phyloP scores from a whole-genome alignment of 2,113 vertebrate genomes.

The Leptosomus discolor region DNA sequence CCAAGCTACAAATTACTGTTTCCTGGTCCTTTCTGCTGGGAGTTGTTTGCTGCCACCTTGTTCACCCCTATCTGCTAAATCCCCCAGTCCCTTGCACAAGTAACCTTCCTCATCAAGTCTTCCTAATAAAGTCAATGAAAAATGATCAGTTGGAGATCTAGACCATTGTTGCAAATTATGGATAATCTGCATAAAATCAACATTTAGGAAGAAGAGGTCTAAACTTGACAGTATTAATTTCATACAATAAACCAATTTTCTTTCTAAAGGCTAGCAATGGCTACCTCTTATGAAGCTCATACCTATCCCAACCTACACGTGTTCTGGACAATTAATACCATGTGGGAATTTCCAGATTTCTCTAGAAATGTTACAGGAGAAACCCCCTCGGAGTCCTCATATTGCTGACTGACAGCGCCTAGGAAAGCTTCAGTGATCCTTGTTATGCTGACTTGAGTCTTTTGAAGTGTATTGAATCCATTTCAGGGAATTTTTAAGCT shows the following conservation, averaged over 20 bases:
- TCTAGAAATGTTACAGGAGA: background rate
- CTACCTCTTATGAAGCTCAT: background rate
- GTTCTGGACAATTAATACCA: background rate
- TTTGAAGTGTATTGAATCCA: background rate
- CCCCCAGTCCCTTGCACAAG: background rate
- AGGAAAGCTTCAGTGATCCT: background rate
- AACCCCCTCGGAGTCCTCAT: background rate
- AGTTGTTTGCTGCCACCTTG: background rate
- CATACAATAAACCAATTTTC: background rate
- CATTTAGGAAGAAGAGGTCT: background rate
- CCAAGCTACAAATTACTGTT: background rate
- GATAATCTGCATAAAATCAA: background rate
- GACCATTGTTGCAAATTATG: background rate
- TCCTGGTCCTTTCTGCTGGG: background rate
- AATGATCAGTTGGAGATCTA: background rate
- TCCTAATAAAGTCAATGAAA: background rate
- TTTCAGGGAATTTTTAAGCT: background rate
- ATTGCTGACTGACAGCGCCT: background rate
- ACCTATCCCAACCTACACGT: background rate
- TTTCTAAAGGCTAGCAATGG: background rate
- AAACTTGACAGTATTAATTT: background rate
- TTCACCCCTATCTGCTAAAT: background rate
- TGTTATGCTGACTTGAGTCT: background rate
- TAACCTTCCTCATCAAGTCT: background rate
- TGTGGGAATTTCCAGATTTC: background rate